phyloP scores from a whole-genome alignment of 2,797 vertebrate genomes.

The Hybognathus amarus region DNA sequence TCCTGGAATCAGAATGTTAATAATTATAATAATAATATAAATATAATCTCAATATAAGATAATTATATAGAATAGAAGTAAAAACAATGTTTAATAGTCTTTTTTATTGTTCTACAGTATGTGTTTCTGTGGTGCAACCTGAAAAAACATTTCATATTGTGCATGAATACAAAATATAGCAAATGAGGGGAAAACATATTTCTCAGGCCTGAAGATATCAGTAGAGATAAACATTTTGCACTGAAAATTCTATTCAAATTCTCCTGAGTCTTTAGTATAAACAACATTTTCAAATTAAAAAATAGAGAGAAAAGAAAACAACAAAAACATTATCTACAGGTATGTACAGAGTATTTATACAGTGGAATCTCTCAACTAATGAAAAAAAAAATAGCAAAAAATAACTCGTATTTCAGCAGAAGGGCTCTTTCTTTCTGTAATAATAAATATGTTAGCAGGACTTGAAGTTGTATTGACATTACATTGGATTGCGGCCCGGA shows the following conservation, averaged over 20 bases:
- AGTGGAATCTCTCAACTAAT: neutral
- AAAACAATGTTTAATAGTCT: neutral
- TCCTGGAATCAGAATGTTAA: neutral
- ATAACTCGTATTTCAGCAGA: neutral
- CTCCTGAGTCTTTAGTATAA: slow-evolving; percentile 37
- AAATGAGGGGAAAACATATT: neutral
- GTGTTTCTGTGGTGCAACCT: neutral
- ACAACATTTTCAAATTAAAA: slow-evolving; percentile 38
- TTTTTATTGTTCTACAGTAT: neutral
- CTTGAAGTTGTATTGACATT: neutral
- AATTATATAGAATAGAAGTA: neutral
- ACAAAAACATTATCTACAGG: slow-evolving; percentile 45
- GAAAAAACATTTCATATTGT: slow-evolving; percentile 13
- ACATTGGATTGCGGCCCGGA: neutral
- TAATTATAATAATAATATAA: neutral
- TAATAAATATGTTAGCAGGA: slow-evolving; percentile 17
- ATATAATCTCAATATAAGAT: neutral
- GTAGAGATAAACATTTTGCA: slow-evolving; percentile 6
- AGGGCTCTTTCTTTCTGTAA: neutral
- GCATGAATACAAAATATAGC: slow-evolving; percentile 1
- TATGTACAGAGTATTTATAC: slow-evolving; percentile 20
- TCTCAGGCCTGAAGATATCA: slow-evolving; percentile 15
- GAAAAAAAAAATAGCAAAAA: neutral
- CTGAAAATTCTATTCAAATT: slow-evolving; percentile 30
- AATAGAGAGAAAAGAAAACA: slow-evolving; percentile 9